Evolutionary conservation across 2,888 invertebrate species (phyloP).

Genomic region (Stenolophus ochropezus): DNA sequence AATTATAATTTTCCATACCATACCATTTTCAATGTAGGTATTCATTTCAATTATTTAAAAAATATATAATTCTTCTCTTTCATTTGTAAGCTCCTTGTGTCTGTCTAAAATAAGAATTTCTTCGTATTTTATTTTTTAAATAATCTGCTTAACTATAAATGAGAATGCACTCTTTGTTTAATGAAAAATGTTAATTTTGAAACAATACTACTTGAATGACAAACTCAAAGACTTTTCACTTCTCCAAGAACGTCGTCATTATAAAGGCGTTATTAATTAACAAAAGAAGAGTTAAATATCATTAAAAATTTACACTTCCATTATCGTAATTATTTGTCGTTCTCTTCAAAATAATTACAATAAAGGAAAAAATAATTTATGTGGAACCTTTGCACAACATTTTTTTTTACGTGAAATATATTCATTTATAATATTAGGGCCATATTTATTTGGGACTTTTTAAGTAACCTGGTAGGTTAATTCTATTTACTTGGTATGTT

Average conservation of each 20-base stretch:
- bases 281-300: background rate
- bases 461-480: too few relatives aligned
- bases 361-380: too few relatives aligned
- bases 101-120: background rate
- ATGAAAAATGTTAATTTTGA: constrained; percentile 13
- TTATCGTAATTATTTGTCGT: background rate
- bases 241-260: background rate
- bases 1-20: background rate
- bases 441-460: too few relatives aligned
- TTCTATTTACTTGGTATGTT: too few relatives aligned
- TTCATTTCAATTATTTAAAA: background rate
- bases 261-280: background rate
- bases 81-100: background rate
- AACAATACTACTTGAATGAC: background rate
- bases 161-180: constrained; percentile 1
- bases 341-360: background rate
- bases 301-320: background rate
- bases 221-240: background rate
- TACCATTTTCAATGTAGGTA: background rate
- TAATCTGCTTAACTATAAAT: background rate
- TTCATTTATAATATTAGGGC: too few relatives aligned
- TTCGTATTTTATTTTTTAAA: background rate
- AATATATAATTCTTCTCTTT: background rate
- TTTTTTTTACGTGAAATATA: too few relatives aligned
- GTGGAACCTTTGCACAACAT: too few relatives aligned